Percentiles rank a stretch among this genome's conserved stretches.
Evolutionary conservation across 2,888 invertebrate species (phyloP).

Genomic region (Patella pellucida): DNA sequence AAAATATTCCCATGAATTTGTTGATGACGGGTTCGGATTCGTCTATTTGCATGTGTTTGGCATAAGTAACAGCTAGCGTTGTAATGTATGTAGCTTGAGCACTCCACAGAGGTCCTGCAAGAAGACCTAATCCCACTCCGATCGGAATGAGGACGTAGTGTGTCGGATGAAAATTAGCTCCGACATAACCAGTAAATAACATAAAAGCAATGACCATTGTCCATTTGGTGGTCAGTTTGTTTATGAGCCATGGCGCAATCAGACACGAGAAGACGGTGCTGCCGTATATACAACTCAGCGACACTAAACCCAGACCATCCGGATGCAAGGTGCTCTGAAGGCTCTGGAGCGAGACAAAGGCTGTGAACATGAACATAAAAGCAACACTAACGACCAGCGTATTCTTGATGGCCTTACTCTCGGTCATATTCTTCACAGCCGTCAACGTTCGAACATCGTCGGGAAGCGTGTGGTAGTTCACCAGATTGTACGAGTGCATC

Average conservation of each 20-base stretch:
- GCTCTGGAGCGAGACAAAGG: constrained; percentile 65
- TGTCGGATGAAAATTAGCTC: constrained; percentile 63
- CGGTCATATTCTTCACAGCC: constrained; percentile 53
- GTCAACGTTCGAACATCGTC: constrained; percentile 39
- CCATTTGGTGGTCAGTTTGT: constrained; percentile 64
- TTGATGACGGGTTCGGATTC: constrained; percentile 60
- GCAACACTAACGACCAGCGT: constrained; percentile 61
- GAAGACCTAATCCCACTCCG: constrained; percentile 57
- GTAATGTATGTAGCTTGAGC: constrained; percentile 67
- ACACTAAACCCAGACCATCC: constrained; percentile 61
- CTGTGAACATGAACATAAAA: constrained; percentile 67
- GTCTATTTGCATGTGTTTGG: constrained; percentile 52
- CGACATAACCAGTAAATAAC: constrained; percentile 61
- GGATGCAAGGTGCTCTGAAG: constrained; percentile 65
- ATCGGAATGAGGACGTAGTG: constrained; percentile 62
- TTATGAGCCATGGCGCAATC: constrained; percentile 64
- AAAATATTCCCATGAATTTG: constrained; percentile 67
- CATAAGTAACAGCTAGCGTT: constrained; percentile 63
- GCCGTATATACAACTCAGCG: constrained; percentile 64
- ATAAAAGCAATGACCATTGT: constrained; percentile 62
- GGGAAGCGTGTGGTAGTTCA: constrained; percentile 48
- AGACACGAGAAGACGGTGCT: constrained; percentile 66
- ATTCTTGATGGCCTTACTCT: constrained; percentile 60
- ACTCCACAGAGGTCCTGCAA: constrained; percentile 66
- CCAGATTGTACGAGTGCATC: constrained; percentile 50